Conservation (phyloP, 2,113 vertebrate genomes). For the Dinomys branickii region DNA sequence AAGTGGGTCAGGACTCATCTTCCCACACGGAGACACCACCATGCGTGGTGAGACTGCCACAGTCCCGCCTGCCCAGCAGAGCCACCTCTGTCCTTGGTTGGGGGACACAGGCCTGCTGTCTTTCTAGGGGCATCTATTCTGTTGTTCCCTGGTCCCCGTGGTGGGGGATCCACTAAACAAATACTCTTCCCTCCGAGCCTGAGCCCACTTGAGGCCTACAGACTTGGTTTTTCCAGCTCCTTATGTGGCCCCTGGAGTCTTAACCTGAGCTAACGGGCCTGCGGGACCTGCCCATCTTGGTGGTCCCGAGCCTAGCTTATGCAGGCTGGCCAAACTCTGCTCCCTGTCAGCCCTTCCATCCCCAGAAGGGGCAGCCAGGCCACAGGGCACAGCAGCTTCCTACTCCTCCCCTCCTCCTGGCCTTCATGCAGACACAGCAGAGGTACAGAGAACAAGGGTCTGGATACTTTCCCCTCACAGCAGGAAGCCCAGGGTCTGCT, state of each 20-base stretch:
- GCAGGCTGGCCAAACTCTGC: neutral
- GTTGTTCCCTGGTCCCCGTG: neutral
- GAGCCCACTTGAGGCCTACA: neutral
- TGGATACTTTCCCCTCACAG: neutral
- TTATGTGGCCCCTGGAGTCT: neutral
- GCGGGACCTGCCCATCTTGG: neutral
- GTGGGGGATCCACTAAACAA: neutral
- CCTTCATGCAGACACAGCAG: neutral
- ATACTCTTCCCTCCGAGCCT: neutral
- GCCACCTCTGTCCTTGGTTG: neutral
- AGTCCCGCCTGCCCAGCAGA: neutral
- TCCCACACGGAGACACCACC: neutral
- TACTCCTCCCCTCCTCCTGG: neutral
- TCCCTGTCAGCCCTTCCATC: no score
- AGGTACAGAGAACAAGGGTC: neutral
- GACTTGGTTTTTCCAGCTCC: neutral
- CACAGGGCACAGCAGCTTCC: neutral
- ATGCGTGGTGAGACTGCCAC: neutral
- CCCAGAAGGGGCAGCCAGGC: neutral
- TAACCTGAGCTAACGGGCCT: neutral
- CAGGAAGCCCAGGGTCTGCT: neutral
- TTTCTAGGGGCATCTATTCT: neutral
- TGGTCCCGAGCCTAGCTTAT: neutral
- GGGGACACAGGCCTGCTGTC: no score
- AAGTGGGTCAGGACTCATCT: no score